These are phyloP conservation scores for Dorcus hopei DNA, from an alignment of 2,888 invertebrate genomes.

Conservation along the genomic window DNA sequence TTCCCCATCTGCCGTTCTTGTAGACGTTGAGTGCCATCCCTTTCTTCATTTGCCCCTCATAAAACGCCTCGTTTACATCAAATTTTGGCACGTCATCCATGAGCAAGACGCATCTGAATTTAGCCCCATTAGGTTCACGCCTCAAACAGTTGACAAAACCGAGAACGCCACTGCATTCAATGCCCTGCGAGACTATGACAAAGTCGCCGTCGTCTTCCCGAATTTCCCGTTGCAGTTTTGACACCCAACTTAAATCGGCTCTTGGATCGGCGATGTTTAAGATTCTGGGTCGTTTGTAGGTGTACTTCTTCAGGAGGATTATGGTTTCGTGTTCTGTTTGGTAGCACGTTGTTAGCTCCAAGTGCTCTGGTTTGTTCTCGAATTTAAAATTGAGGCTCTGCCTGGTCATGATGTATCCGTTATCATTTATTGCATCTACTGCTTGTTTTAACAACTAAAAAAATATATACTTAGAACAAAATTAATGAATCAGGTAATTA, in stretches of 20 bases:
- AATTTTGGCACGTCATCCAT: constrained; percentile 53
- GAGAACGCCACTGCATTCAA: constrained; percentile 69
- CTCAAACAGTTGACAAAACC: constrained; percentile 84
- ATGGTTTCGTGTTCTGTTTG: neutral
- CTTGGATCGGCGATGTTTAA: neutral
- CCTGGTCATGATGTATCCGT: constrained; percentile 6
- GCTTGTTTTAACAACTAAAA: too few relatives aligned
- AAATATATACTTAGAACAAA: too few relatives aligned
- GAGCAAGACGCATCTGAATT: constrained; percentile 59
- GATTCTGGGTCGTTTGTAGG: neutral
- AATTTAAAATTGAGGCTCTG: neutral
- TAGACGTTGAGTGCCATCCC: constrained; percentile 18
- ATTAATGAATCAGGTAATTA: too few relatives aligned
- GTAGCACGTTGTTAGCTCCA: neutral
- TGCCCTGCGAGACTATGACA: constrained; percentile 43
- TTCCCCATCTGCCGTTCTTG: constrained; percentile 18
- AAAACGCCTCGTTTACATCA: constrained; percentile 6
- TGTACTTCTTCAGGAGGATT: neutral
- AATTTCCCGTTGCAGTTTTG: neutral
- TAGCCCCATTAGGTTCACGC: constrained; percentile 57
- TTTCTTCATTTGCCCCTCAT: constrained; percentile 13
- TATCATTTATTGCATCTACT: neutral
- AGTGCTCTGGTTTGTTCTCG: neutral
- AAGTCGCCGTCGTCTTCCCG: neutral
- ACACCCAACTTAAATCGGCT: neutral